Evolutionary conservation across 2,113 vertebrate species (phyloP), one percentile per base, ranked within the genome.

Genomic region (Eclectus roratus): DNA sequence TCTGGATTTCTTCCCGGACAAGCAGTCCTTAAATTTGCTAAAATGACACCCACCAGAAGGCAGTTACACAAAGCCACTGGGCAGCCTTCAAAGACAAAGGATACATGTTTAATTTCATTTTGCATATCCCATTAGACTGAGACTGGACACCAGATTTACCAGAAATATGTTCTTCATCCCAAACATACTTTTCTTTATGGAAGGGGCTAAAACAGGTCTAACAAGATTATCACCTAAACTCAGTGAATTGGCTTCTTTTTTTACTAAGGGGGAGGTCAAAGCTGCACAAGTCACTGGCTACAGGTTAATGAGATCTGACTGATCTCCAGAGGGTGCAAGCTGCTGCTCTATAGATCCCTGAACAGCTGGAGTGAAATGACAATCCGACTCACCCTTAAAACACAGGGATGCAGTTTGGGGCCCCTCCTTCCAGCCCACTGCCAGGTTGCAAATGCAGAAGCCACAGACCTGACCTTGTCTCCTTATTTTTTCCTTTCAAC

Each of bases 241-340:
- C 52, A 80, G 60, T 31, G 88, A 96, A 96, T 52, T 87, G 79
- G 35, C 53, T 96, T 73, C 46, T 90, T 85, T 93, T 91, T 91
- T 81, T 43, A 64, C 43, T 56, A 52, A 93, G 14, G n/a, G 24
- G 39, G 12, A 86, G 29, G 60, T 85, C 81, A 55, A 65, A 91
- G 68, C 53, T 69, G 35, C 47, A 80, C 70, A 93, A 95, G 64
- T 86, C 91, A 88, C 53, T 65, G 70, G 66, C 69, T 93, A 76
- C 86, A 96, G 63, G 92, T 95, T 96, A 95, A 97, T 91, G 73
- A 96, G 93, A 87, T 87, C 79, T 93, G 93, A 96, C 90, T 87
- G 91, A 65, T 95, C 82, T 96, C 92, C 85, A 91, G 85, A 90
- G 85, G 37, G 85, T 95, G 24, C 95, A 88, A 93, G 90, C 90